Percentiles rank a stretch among this genome's conserved stretches.
phyloP scores from a whole-genome alignment of 1,140 invertebrate species.

The Parapsyche elsis region DNA sequence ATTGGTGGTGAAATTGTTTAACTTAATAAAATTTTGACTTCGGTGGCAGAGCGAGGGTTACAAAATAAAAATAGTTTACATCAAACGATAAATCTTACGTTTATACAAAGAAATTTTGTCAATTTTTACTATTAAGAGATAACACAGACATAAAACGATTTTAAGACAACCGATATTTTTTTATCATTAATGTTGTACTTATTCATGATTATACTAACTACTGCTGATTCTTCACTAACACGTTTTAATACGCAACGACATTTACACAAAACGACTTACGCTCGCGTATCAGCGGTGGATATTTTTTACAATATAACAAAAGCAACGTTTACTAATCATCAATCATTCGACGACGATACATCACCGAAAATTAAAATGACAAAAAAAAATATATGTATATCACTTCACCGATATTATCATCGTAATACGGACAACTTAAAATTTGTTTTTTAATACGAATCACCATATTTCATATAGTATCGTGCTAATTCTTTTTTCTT shows the following conservation, averaged over 20 bases:
- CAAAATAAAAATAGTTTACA: not conserved
- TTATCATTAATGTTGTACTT: conserved; percentile 43
- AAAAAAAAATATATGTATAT: no score
- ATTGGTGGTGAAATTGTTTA: no score
- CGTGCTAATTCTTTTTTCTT: no score
- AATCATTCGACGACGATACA: no score
- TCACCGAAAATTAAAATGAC: no score
- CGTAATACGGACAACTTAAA: no score
- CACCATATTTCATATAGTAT: no score
- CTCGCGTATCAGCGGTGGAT: conserved; percentile 20
- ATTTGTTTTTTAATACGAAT: no score
- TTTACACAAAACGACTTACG: conserved; percentile 44
- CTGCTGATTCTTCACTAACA: conserved; percentile 46
- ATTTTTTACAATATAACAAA: conserved; percentile 29
- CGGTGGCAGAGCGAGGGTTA: not conserved
- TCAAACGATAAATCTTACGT: conserved; percentile 17
- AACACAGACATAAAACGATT: conserved; percentile 40
- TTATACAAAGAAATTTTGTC: conserved; percentile 21
- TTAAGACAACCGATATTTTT: conserved; percentile 38
- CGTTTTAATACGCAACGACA: conserved; percentile 48
- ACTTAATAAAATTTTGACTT: no score
- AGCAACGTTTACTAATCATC: conserved; percentile 25
- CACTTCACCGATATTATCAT: no score
- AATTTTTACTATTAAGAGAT: conserved; percentile 28
- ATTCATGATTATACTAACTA: conserved; percentile 50